Evolutionary conservation across 2,888 invertebrate genomes (phyloP), one percentile per base, ranked within the genome.

Genomic region (Protophormia terraenovae): DNA sequence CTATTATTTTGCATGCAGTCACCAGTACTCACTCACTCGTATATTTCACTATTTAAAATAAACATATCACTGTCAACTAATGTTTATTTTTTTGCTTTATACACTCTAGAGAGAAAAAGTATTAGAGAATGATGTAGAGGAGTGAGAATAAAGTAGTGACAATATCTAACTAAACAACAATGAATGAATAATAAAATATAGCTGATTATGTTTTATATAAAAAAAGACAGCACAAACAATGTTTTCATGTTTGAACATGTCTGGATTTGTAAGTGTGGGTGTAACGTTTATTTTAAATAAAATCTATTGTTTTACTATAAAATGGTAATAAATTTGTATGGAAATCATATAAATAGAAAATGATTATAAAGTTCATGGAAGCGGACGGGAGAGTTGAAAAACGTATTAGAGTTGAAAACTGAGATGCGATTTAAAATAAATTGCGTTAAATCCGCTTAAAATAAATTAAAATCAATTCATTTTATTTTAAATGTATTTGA

Each of bases 11-110:
- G 60, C 47, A 45, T 66, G 24, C 24, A 47, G 32, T 35, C 22
- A 64, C 24, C 19, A 7, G 6, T 16, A 19, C 19, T 3, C 14
- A 5, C 16, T 35, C 10, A 19, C 12, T 8, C 14, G 22, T 22
- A 14, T 7, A n/a, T 1, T 24, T 53, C 14, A n/a, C 66, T 45
- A n/a, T n/a, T n/a, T n/a, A 58, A 66, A 53, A 76, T 76, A 76
- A 76, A 76, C 66, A 66, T 76, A 76, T 76, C 76, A 58, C 66
- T 76, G 76, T 76, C 76, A 76, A 58, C 27, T 58, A 14, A 19
- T 55, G 29, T 66, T 76, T 53, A 29, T 76, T 64, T 53, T 75
- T 6, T 66, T n/a, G n/a, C 6, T 60, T 76, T 76, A 29, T 2
- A 55, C 32, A 45, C 45, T 22, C 55, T 16, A n/a, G 66, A 41